Base-by-base conservation (phyloP, 2,797 vertebrate species). In the Brachyrhaphis roseni region DNA sequence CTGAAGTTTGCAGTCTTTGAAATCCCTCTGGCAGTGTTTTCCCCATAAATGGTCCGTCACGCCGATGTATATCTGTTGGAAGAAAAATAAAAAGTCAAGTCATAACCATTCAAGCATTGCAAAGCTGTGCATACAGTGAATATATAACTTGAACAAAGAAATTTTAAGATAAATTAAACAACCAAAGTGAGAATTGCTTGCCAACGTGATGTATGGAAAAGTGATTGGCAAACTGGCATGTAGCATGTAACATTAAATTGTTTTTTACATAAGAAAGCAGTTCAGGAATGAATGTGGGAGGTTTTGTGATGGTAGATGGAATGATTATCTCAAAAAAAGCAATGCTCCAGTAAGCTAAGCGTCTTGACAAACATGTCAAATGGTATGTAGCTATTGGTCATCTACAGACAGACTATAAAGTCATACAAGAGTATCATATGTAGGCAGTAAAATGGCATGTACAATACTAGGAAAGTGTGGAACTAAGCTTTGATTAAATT, bases 21-120 rank as follows among this genome's bases (percentile, higher is more conserved):
- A 98, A 79, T 98, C 96, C 84, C 91, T 96, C 88, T 95, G 91
- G 82, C 97, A 98, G 79, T 98, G 97, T 85, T 90, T 96, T 79
- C 96, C 96, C 96, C 97, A 97, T 46, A 98, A 90, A 76, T 95
- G 92, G 79, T 96, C 96, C 0, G 96, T 96, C 72, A 94, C 91
- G 51, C 97, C 95, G 0, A 95, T 75, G 86, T 97, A 97, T 0
- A 94, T 86, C 95, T 97, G 88, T 39, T 41, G 15, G 31, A 47
- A 84, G 12, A 31, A 51, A 82, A 71, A 72, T 11, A 2, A 34
- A 62, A 62, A 66, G 34, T 34, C 8, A 3, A 36, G 6, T 72
- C 7, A 46, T 51, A 64, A 34, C 41, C 23, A 16, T 8, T 34
- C 43, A 18, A 11, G 28, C 39, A 11, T 55, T 77, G 15, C 8